Percentiles rank a stretch among this genome's conserved stretches.
Conservation (phyloP, 2,888 invertebrate species). For the Cactoblastis cactorum region DNA sequence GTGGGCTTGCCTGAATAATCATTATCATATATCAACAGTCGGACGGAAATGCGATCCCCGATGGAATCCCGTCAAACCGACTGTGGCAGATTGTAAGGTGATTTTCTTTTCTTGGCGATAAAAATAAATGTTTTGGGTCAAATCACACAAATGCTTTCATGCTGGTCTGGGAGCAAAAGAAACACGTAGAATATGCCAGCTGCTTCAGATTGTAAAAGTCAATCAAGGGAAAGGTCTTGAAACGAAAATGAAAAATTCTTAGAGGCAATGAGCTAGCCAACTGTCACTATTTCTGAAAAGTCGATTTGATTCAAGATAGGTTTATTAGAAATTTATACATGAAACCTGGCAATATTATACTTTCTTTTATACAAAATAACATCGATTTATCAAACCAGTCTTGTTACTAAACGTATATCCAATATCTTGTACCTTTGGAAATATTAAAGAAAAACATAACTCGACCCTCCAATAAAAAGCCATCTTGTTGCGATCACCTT, state of each 20-base stretch:
- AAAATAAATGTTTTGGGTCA: background rate
- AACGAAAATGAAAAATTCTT: too few species aligned
- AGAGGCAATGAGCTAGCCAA: too few species aligned
- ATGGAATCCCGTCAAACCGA: background rate
- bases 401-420: background rate
- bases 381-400: background rate
- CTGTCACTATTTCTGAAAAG: too few species aligned
- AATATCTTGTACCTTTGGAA: slow-evolving; percentile 3
- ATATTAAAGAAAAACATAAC: slow-evolving; percentile 22
- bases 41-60: slow-evolving; percentile 17
- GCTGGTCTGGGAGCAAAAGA: too few species aligned
- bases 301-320: too few species aligned
- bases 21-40: slow-evolving; percentile 46
- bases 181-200: too few species aligned
- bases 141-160: too few species aligned
- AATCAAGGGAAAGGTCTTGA: too few species aligned
- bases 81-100: background rate
- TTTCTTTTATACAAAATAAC: background rate
- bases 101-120: background rate
- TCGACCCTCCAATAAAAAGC: slow-evolving; percentile 29
- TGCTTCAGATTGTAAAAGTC: too few species aligned
- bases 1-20: slow-evolving; percentile 52
- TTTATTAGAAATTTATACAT: too few species aligned
- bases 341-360: too few species aligned
- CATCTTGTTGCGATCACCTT: slow-evolving; percentile 66